Conservation (phyloP, 2,113 vertebrate genomes). For the Microtus oregoni region DNA sequence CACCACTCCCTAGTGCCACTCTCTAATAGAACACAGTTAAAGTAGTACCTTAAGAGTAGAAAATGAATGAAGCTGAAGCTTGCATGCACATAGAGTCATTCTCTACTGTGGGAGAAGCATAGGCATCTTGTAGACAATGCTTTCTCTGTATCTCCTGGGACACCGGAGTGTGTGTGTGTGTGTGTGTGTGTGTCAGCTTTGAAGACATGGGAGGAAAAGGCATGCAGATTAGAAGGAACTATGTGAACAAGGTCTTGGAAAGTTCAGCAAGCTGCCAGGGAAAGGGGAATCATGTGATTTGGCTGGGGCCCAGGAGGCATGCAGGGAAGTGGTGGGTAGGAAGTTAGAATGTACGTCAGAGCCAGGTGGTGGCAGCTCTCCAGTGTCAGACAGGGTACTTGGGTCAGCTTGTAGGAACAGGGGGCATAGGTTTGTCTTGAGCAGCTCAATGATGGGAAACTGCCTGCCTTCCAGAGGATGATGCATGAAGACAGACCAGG, state of each 20-base stretch:
- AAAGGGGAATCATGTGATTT: conserved; percentile 19
- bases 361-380: not conserved
- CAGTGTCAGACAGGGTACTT: not conserved
- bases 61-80: not conserved
- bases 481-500: not conserved
- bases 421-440: not conserved
- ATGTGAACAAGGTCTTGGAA: not conserved
- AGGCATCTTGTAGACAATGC: not conserved
- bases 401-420: not conserved
- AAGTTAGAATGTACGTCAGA: conserved; percentile 19
- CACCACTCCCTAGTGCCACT: not conserved
- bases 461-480: not conserved
- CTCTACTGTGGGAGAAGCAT: not conserved
- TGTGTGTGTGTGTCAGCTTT: not conserved
- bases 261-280: not conserved
- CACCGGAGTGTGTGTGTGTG: not conserved
- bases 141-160: not conserved
- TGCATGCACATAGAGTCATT: not conserved
- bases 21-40: not conserved
- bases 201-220: conserved; percentile 22
- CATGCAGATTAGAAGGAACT: not conserved
- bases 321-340: not conserved
- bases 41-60: not conserved
- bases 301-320: not conserved
- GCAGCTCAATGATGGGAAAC: not conserved